These are phyloP conservation scores for Pandion haliaetus DNA, from an alignment of 2,113 vertebrate species.

Conservation along the genomic window DNA sequence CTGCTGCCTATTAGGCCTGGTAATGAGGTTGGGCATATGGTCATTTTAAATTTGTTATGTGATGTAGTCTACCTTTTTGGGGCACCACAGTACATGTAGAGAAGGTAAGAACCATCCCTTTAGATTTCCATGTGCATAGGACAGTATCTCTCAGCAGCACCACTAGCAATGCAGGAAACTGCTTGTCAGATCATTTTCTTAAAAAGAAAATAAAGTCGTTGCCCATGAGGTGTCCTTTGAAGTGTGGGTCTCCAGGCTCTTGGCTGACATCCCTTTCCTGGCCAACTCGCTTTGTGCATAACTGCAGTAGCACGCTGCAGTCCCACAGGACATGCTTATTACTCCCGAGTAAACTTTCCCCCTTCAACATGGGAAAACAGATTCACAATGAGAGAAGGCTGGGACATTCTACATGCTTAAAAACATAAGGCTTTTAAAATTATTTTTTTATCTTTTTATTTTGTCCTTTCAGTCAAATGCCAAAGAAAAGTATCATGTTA, in stretches of 20 bases:
- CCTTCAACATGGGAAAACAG: slow-evolving; percentile 43
- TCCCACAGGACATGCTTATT: slow-evolving; percentile 53
- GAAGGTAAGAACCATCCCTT: not conserved
- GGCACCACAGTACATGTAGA: not conserved
- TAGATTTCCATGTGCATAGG: not conserved
- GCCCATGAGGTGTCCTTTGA: slow-evolving; percentile 20
- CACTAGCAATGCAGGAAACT: not conserved
- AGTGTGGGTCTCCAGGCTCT: not conserved
- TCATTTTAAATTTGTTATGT: not conserved
- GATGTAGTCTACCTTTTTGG: not conserved
- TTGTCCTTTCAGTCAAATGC: not conserved
- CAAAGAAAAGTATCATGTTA: slow-evolving; percentile 49
- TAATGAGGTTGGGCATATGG: not conserved
- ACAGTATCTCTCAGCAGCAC: not conserved
- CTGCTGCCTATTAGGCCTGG: not conserved
- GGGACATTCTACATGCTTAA: slow-evolving; percentile 35
- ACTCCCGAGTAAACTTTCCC: slow-evolving; percentile 25
- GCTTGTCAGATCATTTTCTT: not conserved
- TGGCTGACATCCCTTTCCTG: not conserved
- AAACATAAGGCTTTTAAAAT: not conserved
- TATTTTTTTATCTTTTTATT: not conserved
- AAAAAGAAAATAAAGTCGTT: not conserved
- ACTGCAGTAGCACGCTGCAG: slow-evolving; percentile 2
- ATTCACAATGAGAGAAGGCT: slow-evolving; percentile 16
- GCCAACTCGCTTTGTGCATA: not conserved